Percentiles rank a stretch among this genome's conserved stretches.
These are phyloP conservation scores for Drosophila mimica DNA, from an alignment of 2,888 invertebrate species.

Conservation along the genomic window DNA sequence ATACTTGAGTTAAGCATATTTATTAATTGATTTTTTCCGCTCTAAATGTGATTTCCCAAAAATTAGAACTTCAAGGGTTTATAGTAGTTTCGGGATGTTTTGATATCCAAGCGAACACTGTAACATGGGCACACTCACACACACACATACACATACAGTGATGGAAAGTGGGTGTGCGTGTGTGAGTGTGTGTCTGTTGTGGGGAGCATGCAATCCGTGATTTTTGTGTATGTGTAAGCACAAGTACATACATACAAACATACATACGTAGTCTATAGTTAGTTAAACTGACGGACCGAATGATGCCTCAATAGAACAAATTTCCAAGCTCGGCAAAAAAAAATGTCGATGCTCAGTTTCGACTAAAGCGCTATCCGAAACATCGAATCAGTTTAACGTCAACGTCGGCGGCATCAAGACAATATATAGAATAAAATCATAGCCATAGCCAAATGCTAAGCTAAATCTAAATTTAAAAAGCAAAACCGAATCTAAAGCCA, in stretches of 20 bases:
- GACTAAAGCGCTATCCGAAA: slow-evolving; percentile 75
- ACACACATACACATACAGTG: slow-evolving; percentile 1
- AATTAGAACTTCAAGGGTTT: background rate
- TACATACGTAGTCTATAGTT: slow-evolving; percentile 19
- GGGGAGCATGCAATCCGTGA: slow-evolving; percentile 52
- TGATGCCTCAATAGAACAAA: slow-evolving; percentile 49
- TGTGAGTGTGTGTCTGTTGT: slow-evolving; percentile 24
- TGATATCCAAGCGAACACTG: slow-evolving; percentile 3
- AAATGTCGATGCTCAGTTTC: slow-evolving; percentile 71
- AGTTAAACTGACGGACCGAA: slow-evolving; percentile 24
- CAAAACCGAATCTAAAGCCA: slow-evolving; percentile 7
- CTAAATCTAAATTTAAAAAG: slow-evolving; percentile 8
- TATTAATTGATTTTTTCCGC: background rate
- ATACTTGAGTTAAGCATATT: background rate
- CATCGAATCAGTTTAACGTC: slow-evolving; percentile 81
- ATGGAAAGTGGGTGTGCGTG: slow-evolving; percentile 14
- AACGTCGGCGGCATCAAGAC: slow-evolving; percentile 82
- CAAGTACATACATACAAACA: slow-evolving; percentile 28
- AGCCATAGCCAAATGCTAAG: slow-evolving; percentile 24
- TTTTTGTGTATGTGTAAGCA: slow-evolving; percentile 24
- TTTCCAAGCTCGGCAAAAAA: slow-evolving; percentile 52
- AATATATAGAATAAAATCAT: slow-evolving; percentile 62
- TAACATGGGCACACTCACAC: slow-evolving; percentile 12
- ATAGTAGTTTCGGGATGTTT: background rate
- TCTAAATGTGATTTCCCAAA: background rate